phyloP scores from a whole-genome alignment of 2,888 invertebrate genomes.

The Mongoloraphidia duomilia region DNA sequence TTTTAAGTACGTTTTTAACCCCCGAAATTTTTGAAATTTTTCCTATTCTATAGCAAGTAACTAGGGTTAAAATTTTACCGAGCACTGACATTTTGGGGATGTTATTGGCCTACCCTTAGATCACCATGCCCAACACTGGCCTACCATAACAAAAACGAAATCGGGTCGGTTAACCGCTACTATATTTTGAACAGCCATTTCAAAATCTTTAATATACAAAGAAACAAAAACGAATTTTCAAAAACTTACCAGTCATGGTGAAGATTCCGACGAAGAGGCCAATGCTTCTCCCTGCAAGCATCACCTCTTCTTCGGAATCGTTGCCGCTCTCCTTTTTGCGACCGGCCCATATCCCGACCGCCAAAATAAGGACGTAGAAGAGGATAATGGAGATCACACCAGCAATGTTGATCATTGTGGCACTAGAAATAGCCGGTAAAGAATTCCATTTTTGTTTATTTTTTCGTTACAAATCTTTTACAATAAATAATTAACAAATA shows the following conservation, averaged over 20 bases:
- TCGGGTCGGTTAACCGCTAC: no score
- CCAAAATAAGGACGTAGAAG: slow-evolving; percentile 91
- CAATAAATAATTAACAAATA: neutral
- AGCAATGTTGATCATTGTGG: slow-evolving; percentile 76
- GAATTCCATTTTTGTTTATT: neutral
- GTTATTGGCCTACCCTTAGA: no score
- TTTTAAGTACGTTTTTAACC: no score
- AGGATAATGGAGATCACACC: slow-evolving; percentile 89
- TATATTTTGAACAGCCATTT: no score
- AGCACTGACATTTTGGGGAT: no score
- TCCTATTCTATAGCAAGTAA: no score
- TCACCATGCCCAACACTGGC: no score
- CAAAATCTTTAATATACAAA: no score
- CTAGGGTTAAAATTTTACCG: no score
- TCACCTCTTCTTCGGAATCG: slow-evolving; percentile 92
- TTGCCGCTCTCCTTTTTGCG: slow-evolving; percentile 80
- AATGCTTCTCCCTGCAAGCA: slow-evolving; percentile 96
- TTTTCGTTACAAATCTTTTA: neutral
- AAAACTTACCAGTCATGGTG: slow-evolving; percentile 82
- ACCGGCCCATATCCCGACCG: slow-evolving; percentile 94
- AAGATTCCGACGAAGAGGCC: slow-evolving; percentile 95
- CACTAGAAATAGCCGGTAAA: slow-evolving; percentile 8
- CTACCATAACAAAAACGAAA: no score
- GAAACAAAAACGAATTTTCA: no score
- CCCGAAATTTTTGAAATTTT: no score